Conservation (phyloP, 2,888 invertebrate species). For the Nemotelus nigrinus region DNA sequence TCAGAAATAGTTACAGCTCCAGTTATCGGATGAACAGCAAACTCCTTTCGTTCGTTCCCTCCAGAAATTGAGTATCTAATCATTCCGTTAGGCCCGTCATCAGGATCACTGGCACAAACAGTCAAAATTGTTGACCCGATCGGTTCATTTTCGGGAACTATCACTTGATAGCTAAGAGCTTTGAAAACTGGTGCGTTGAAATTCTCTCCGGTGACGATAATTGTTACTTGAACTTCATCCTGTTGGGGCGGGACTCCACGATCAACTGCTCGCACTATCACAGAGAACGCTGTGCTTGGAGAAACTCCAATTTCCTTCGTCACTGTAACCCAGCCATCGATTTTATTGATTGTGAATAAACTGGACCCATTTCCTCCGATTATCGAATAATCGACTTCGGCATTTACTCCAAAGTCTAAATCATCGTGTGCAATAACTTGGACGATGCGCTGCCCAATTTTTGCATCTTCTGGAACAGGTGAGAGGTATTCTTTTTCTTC, state of each 20-base stretch:
- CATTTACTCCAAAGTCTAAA: slow-evolving; percentile 87
- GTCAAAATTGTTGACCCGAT: slow-evolving; percentile 85
- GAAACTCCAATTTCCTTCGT: slow-evolving; percentile 66
- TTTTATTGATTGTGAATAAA: slow-evolving; percentile 77
- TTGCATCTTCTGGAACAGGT: slow-evolving; percentile 83
- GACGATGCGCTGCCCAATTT: slow-evolving; percentile 76
- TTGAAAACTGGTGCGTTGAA: slow-evolving; percentile 82
- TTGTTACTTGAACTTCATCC: slow-evolving; percentile 76
- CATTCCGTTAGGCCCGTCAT: slow-evolving; percentile 90
- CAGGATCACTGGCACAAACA: slow-evolving; percentile 85
- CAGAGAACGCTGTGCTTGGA: slow-evolving; percentile 72
- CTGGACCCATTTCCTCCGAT: slow-evolving; percentile 80
- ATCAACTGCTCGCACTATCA: slow-evolving; percentile 82
- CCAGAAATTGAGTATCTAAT: slow-evolving; percentile 84
- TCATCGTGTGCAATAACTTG: slow-evolving; percentile 80
- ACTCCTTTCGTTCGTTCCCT: slow-evolving; percentile 83
- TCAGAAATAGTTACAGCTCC: slow-evolving; percentile 84
- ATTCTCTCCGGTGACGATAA: slow-evolving; percentile 89
- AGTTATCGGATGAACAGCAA: slow-evolving; percentile 78
- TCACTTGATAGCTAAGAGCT: slow-evolving; percentile 85
- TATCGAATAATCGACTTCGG: slow-evolving; percentile 83
- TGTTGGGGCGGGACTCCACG: slow-evolving; percentile 87
- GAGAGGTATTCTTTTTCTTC: slow-evolving; percentile 77
- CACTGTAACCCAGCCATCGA: slow-evolving; percentile 84
- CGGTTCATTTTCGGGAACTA: slow-evolving; percentile 91